Conservation (phyloP, 2,113 vertebrate genomes). For the Geococcyx californianus region DNA sequence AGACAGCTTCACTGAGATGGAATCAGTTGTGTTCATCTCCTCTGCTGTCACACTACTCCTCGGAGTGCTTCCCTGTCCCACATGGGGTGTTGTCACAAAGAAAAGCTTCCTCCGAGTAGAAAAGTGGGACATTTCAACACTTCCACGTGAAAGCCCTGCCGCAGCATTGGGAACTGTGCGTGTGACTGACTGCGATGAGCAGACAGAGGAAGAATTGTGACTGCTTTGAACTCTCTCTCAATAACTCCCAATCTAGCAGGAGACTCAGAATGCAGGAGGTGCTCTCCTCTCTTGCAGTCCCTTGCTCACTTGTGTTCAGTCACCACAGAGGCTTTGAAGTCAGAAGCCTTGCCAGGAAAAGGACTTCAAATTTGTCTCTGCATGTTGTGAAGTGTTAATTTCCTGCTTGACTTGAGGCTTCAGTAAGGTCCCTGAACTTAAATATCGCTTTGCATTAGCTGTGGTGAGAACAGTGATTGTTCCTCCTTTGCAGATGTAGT, state of each 20-base stretch:
- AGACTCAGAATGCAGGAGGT: slow-evolving; percentile 17
- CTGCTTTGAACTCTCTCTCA: slow-evolving; percentile 25
- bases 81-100: slow-evolving; percentile 24
- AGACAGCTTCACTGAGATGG: slow-evolving; percentile 5
- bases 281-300: neutral
- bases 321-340: slow-evolving; percentile 12
- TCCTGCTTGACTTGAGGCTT: neutral
- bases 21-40: slow-evolving; percentile 13
- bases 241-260: slow-evolving; percentile 3
- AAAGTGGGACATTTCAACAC: neutral
- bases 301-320: neutral
- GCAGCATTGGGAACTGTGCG: slow-evolving; percentile 14
- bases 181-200: neutral
- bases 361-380: neutral
- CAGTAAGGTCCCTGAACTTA: neutral
- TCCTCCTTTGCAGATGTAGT: neutral
- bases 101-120: neutral
- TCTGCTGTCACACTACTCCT: neutral
- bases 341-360: neutral
- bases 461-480: neutral
- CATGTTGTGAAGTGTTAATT: neutral
- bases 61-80: neutral
- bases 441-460: neutral
- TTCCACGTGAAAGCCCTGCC: neutral
- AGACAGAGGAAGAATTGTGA: slow-evolving; percentile 17